Evolutionary conservation across 2,113 vertebrate genomes (phyloP), one percentile per base, ranked within the genome.

Genomic region (Prunella himalayana): DNA sequence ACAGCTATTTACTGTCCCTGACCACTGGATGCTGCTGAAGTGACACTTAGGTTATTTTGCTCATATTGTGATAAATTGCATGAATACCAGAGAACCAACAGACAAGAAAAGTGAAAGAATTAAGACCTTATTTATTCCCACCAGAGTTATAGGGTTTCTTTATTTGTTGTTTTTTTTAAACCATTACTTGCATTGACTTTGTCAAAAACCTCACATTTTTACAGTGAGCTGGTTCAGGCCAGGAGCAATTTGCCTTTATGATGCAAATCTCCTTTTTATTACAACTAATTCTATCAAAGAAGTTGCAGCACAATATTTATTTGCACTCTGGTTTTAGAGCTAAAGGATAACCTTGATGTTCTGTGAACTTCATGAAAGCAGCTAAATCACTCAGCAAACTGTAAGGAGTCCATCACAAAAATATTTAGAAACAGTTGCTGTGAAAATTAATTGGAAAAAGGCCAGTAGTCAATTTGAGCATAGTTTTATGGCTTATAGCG

Each of bases 281-380:
- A 72, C 65, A 72, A 69, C 83, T 90, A 86, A 94, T 86, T 82
- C 56, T 92, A 88, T 31, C 64, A 76, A 69, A 76, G 81, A 90
- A 77, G 25, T 54, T 92, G 71, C 64, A 94, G 71, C 71, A 82
- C 19, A 82, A 77, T 45, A 97, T 94, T 82, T 93, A 95, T 88
- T 64, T 81, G 30, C 56, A 77, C 28, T 64, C 24, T 79, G 51
- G 9, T 86, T 96, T 97, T 94, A 96, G 73, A 96, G 92, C 45
- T 91, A 76, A 42, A 66, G 70, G 68, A 82, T 75, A 89, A 97
- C 60, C 82, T 95, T 96, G 96, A 93, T 22, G 60, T 94, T 94
- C 50, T 93, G 69, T 92, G 92, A 79, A 96, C 69, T 94, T 97
- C 88, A 82, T 64, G 80, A 96, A 97, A 93, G 79, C 65, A 90